Base-by-base conservation (phyloP, 1,140 invertebrate genomes). In the Helicorthomorpha holstii region DNA sequence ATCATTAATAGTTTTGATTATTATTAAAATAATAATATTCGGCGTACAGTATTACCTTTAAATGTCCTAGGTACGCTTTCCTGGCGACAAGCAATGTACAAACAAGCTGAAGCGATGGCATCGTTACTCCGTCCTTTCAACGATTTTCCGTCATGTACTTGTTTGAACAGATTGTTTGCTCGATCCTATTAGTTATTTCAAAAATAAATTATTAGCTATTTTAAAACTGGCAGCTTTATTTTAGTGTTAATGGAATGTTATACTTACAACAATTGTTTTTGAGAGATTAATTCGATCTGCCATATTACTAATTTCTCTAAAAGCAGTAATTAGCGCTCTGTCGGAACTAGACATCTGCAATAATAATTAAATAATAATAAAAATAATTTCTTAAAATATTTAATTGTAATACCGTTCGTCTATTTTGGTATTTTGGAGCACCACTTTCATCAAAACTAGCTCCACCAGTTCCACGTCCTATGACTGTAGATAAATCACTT, bases 31-130 rank as follows among this genome's bases (percentile, higher is more conserved):
- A 58, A 16, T 3, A 27, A 10, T 4, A 46, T 19, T 46, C 19
- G 21, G 7, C 19, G 21, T 7, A 10, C 12, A 22, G 21, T 7
- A 7, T 56, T 60, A 77, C 77, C 75, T 94, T 79, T 99, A 65
- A 99, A 98, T 29, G 96, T 99, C 59, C 96, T 77, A 0, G 95
- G 95, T 0, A 98, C 96, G 12, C 91, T 90, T 70, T 98, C 95
- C 66, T 98, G 93, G 27, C 96, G 75, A 66, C 96, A 99, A 1
- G 96, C 94, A 58, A 99, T 98, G 64, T 99, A 99, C 4, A 99
- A 73, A 71, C 94, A 98, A 0, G 96, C 94, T 0, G 95, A 95
- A 0, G 93, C 90, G 61, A 98, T 98, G 0, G 96, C 94, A 70
- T 99, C 94, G 67, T 98, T 96, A 21, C 88, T 83, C 51, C 92